Conservation (phyloP, 2,113 vertebrate species). For the Tragelaphus imberbis region DNA sequence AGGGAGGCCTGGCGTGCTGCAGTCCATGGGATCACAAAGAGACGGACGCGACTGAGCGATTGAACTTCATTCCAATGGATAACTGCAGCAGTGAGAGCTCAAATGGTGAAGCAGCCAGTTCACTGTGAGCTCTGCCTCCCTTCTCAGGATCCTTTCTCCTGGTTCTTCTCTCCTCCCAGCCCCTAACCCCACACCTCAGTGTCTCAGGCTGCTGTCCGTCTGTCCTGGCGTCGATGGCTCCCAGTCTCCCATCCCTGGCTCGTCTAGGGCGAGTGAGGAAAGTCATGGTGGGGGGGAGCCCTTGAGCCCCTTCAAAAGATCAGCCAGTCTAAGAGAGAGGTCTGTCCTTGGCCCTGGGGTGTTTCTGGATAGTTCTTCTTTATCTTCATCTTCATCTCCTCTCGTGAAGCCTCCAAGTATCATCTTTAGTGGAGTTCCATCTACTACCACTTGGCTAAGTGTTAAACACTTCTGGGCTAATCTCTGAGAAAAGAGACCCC, state of each 20-base stretch:
- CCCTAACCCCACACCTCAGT: rapidly evolving
- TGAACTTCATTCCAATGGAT: not conserved
- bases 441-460: rapidly evolving
- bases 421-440: not conserved
- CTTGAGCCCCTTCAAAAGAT: not conserved
- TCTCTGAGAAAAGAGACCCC: not conserved
- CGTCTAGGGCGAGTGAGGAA: rapidly evolving
- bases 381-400: too few relatives aligned
- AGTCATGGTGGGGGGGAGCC: rapidly evolving
- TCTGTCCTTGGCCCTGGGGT: not conserved
- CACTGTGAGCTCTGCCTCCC: not conserved
- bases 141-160: not conserved
- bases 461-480: not conserved
- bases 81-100: too few relatives aligned
- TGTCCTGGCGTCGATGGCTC: not conserved
- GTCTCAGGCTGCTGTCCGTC: rapidly evolving
- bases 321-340: not conserved
- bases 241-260: too few relatives aligned
- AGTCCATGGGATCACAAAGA: rapidly evolving
- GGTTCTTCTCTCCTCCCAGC: rapidly evolving
- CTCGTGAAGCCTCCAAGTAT: not conserved
- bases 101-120: too few relatives aligned
- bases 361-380: not conserved
- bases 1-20: not conserved
- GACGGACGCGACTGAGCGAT: rapidly evolving